Percentiles rank a stretch among this genome's conserved stretches.
Conservation (phyloP, 2,888 invertebrate species). For the Drosophila leonis region DNA sequence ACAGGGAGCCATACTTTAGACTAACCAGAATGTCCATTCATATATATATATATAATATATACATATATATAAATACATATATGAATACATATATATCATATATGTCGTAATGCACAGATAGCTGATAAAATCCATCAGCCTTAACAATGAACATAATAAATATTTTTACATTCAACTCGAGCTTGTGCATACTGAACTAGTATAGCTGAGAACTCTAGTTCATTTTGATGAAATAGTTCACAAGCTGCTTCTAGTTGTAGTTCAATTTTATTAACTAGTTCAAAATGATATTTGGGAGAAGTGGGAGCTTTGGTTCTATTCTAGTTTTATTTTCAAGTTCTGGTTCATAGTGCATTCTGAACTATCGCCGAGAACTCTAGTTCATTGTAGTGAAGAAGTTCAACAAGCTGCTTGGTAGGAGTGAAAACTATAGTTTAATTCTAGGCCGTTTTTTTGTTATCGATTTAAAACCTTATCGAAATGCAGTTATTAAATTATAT, state of each 20-base stretch:
- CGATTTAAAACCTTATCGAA: too few species aligned
- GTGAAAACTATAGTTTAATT: not conserved
- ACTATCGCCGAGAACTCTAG: not conserved
- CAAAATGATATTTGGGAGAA: too few species aligned
- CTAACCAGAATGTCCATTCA: conserved; percentile 7
- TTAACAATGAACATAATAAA: not conserved
- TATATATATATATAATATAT: not conserved
- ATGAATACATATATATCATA: not conserved
- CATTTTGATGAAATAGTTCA: not conserved
- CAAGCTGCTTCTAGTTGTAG: too few species aligned
- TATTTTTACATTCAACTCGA: conserved; percentile 1
- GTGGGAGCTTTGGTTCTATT: too few species aligned
- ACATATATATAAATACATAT: not conserved
- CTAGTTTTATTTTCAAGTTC: too few species aligned
- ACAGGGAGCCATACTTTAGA: conserved; percentile 22
- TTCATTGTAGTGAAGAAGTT: not conserved
- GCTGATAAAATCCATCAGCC: conserved; percentile 10
- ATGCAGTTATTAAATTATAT: too few species aligned
- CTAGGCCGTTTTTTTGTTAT: too few species aligned
- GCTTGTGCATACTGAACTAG: too few species aligned
- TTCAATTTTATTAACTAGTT: too few species aligned
- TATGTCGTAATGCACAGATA: conserved; percentile 1
- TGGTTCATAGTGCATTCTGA: not conserved
- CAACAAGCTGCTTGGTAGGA: not conserved
- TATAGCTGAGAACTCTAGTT: too few species aligned